A percentile compares a stretch with the other conserved stretches of the same genome.
Evolutionary conservation across 1,140 invertebrate genomes (phyloP).

Genomic region (Semibalanus balanoides): DNA sequence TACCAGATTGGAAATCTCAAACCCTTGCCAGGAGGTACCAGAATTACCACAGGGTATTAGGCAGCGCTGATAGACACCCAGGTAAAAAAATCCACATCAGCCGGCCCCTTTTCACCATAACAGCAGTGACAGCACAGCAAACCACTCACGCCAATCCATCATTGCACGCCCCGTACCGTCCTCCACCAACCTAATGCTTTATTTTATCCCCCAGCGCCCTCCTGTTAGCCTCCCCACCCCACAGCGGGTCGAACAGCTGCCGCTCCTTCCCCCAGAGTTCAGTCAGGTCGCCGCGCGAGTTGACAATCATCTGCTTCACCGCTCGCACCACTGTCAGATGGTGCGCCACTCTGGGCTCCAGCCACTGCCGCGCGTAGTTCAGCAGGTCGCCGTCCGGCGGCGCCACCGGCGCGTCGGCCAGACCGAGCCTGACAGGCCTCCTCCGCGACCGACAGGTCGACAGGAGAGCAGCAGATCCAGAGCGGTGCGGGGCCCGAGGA

Average conservation of each 20-base stretch:
- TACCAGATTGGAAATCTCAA: too few species aligned
- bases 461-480: constrained; percentile 34
- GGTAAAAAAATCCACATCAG: too few species aligned
- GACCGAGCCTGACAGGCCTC: constrained; percentile 31
- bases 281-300: constrained; percentile 19
- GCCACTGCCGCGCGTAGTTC: constrained; percentile 29
- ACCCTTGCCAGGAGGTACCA: too few species aligned
- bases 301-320: constrained; percentile 31
- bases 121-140: too few species aligned
- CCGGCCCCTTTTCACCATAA: too few species aligned
- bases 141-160: too few species aligned
- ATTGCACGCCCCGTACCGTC: too few species aligned
- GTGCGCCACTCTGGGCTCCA: constrained; percentile 24
- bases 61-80: too few species aligned
- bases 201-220: constrained; percentile 27
- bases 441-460: constrained; percentile 26
- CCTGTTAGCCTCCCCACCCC: constrained; percentile 33
- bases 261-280: constrained; percentile 31
- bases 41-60: too few species aligned
- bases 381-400: constrained; percentile 9
- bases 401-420: constrained; percentile 26
- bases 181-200: constrained; percentile 24
- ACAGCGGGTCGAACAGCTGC: constrained; percentile 31
- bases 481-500: constrained; percentile 33
- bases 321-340: constrained; percentile 27